Evolutionary conservation across 2,797 vertebrate species (phyloP).

Genomic region (Sparus aurata): DNA sequence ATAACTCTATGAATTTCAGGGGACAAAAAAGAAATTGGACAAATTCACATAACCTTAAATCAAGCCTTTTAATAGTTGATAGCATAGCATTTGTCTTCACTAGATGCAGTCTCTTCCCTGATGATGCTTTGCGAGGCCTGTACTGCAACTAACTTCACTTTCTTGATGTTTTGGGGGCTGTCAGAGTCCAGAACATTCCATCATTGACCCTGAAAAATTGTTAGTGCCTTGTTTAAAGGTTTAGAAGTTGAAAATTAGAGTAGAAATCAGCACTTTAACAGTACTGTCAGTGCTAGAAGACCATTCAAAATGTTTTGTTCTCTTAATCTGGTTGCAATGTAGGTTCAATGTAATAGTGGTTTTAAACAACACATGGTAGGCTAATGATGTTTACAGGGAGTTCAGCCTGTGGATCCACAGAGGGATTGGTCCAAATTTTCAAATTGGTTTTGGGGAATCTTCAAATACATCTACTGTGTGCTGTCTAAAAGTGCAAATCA

Average conservation of each 20-base stretch:
- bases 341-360: background rate
- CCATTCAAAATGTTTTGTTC: background rate
- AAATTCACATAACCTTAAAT: background rate
- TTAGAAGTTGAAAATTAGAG: background rate
- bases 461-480: background rate
- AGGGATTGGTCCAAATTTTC: background rate
- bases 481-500: background rate
- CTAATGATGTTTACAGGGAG: background rate
- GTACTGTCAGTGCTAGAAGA: background rate
- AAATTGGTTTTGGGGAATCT: background rate
- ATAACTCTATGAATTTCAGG: background rate
- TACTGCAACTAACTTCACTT: background rate
- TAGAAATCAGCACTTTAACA: background rate
- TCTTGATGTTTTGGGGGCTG: background rate
- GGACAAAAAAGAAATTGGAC: background rate
- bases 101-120: background rate
- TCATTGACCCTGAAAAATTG: background rate
- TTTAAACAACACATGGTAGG: background rate
- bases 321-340: background rate
- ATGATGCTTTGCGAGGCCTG: background rate
- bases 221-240: background rate
- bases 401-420: background rate
- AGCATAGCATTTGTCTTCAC: background rate
- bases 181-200: background rate
- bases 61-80: background rate